Conservation (phyloP, 2,888 invertebrate species). For the Busseola fusca region DNA sequence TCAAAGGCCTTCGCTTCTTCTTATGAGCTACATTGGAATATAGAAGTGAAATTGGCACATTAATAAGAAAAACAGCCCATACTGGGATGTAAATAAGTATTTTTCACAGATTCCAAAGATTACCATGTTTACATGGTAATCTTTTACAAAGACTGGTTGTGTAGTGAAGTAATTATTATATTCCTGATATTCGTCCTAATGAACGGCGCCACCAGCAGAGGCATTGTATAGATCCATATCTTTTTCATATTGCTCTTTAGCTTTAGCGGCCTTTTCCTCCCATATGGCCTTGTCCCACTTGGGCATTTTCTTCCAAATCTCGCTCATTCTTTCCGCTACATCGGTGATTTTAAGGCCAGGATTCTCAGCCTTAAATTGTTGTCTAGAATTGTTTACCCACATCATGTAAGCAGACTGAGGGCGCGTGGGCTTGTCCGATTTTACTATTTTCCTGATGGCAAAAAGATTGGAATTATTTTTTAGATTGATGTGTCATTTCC, state of each 20-base stretch:
- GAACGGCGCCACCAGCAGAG: slow-evolving; percentile 89
- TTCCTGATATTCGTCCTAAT: slow-evolving; percentile 7
- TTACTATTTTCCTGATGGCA: slow-evolving; percentile 88
- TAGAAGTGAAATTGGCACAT: neutral
- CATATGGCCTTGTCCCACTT: slow-evolving; percentile 94
- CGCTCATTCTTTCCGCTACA: slow-evolving; percentile 97
- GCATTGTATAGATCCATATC: slow-evolving; percentile 97
- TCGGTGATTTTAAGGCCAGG: slow-evolving; percentile 97
- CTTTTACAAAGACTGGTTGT: neutral
- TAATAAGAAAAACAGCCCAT: neutral
- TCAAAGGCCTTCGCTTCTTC: neutral
- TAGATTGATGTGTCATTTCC: neutral
- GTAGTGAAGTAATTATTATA: too few relatives aligned
- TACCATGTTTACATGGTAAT: slow-evolving; percentile 1
- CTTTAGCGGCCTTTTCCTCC: slow-evolving; percentile 96
- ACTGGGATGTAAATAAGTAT: neutral
- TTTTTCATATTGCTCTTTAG: slow-evolving; percentile 96
- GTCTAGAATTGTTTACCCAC: slow-evolving; percentile 96
- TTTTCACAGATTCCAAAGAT: too few relatives aligned
- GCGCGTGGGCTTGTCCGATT: slow-evolving; percentile 97
- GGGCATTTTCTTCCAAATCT: slow-evolving; percentile 97
- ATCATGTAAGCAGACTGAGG: slow-evolving; percentile 97
- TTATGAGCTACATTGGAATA: neutral
- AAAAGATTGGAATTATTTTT: slow-evolving; percentile 43
- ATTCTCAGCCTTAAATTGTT: slow-evolving; percentile 95